Conservation (phyloP, 1,140 invertebrate species). For the Pseudomyrmex cubaensis region DNA sequence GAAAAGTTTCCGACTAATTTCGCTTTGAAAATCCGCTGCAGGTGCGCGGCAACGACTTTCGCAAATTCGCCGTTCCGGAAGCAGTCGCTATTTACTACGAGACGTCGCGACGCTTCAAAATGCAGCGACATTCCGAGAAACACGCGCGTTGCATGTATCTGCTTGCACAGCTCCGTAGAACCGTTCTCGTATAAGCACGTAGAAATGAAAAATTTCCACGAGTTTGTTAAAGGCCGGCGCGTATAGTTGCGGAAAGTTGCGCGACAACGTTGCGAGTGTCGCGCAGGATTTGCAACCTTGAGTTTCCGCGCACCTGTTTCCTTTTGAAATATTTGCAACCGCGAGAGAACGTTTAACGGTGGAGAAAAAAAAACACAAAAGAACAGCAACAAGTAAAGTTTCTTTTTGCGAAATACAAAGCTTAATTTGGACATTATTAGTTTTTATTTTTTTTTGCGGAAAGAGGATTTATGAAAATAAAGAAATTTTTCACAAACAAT, state of each 20-base stretch:
- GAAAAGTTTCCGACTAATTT: conserved; percentile 42
- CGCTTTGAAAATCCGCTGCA: conserved; percentile 19
- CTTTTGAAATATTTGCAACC: conserved; percentile 32
- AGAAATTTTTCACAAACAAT: too few species aligned
- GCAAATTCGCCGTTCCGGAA: conserved; percentile 17
- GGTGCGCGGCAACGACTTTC: conserved; percentile 30
- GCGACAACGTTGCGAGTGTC: conserved; percentile 13
- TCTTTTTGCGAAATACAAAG: background rate
- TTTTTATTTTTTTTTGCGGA: too few species aligned
- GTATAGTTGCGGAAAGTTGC: conserved; percentile 14
- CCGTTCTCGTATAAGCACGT: conserved; percentile 4
- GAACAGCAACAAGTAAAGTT: background rate
- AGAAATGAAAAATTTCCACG: conserved; percentile 48
- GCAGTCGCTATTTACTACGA: background rate
- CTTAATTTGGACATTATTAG: too few species aligned
- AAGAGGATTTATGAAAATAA: too few species aligned
- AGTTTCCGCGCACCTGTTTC: conserved; percentile 44
- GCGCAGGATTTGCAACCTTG: conserved; percentile 33
- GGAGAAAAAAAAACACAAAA: background rate
- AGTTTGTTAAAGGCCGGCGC: conserved; percentile 24
- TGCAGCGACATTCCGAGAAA: background rate
- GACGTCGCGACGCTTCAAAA: conserved; percentile 15
- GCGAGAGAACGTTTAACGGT: conserved; percentile 26
- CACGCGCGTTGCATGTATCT: background rate
- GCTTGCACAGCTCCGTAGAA: background rate